Evolutionary conservation across 2,888 invertebrate species (phyloP), one percentile per base, ranked within the genome.

Genomic region (Aquatica leii): DNA sequence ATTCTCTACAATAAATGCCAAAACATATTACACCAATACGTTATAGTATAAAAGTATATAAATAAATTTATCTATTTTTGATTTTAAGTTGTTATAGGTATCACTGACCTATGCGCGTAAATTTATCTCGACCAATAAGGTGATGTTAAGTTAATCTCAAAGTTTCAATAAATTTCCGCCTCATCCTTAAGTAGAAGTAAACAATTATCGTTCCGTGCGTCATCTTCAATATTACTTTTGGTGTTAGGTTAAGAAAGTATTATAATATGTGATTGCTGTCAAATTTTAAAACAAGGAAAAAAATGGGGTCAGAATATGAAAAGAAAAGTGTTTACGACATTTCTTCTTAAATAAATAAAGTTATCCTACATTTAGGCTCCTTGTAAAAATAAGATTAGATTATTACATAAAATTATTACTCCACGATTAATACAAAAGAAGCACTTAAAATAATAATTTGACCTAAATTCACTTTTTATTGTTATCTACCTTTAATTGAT

Each of bases 401-500:
- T 46, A 18, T 46, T 24, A 24, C 24, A 24, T 24, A 24, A 24
- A 24, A 2, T 24, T 24, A 24, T 24, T 24, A 24, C 24, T 24
- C 24, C 24, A 24, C 6, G 6, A 24, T 24, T 24, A 24, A 24
- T 4, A 24, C 24, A 24, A 24, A 24, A 24, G 24, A 24, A 24
- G 2, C 24, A 24, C 24, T 24, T 24, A 24, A 24, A 24, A 24
- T 24, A 24, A 24, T 24, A 24, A 24, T 24, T 24, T 24, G 24
- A 24, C 24, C 24, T 6, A 24, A 24, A 24, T 24, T 4, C 24
- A 24, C 6, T 24, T 24, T 24, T 24, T 24, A 4, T 24, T 24
- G 24, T 24, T 35, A 59, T 31, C 85, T 90, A 91, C 91, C 91
- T 91, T 91, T 91, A 83, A 91, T 91, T 81, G 90, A 91, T 84